Evolutionary conservation across 2,113 vertebrate species (phyloP), one percentile per base, ranked within the genome.

Genomic region (Carassius carassius): DNA sequence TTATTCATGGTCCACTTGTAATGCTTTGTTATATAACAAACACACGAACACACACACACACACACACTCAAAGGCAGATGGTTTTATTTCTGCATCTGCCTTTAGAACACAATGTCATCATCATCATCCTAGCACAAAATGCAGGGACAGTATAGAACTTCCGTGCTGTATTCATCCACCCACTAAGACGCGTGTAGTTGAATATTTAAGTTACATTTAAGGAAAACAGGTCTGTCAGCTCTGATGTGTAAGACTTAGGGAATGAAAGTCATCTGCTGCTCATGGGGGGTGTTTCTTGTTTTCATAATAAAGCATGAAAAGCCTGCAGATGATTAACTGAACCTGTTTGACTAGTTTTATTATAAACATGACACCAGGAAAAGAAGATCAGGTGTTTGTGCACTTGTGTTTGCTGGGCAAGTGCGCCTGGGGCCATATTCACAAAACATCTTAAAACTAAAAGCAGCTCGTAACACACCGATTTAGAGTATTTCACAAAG

Each of bases 331-430:
- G 76, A 41, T 35, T 47, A 65, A 62, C 8, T 51, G 19, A 85
- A 87, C 86, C 81, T 81, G 88, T 81, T 75, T 49, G 21, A 63
- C 86, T 78, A 47, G 88, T 80, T 51, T 37, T 54, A 85, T n/a
- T 4, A 19, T 49, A 35, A 67, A 54, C 47, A n/a, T 81, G 23
- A 81, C 79, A 81, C 79, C 63, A 70, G 47, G 37, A 80, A 80
- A 79, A 29, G 58, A 21, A 32, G 63, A 29, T 69, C 44, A 69
- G 23, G 37, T 84, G 3, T n/a, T 12, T 37, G 29, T 19, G 17
- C 10, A 58, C 44, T 63, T 63, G 77, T 62, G 16, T 23, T 11
- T n/a, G n/a, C 7, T 41, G 9, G 19, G 21, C 14, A 2, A 63
- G 37, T 25, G n/a, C 58, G 35, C 44, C 5, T 69, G 70, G 41